Conservation (phyloP, 2,797 vertebrate species). For the Mionectes olivaceus region DNA sequence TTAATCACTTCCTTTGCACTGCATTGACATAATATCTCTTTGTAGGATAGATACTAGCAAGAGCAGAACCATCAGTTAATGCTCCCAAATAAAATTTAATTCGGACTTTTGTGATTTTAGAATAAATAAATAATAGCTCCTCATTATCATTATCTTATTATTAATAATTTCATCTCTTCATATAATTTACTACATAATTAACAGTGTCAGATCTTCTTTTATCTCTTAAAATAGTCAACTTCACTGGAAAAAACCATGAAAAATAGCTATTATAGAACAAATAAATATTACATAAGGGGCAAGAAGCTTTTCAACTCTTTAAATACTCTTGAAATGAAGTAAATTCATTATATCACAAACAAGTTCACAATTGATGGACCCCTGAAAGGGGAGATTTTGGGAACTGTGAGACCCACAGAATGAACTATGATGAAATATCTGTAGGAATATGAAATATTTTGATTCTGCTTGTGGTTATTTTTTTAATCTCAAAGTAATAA, state of each 20-base stretch:
- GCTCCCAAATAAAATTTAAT: conserved; percentile 9
- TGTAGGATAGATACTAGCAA: neutral
- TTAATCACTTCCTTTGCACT: neutral
- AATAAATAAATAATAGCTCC: conserved; percentile 25
- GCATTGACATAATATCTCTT: neutral
- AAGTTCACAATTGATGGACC: neutral
- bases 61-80: conserved; percentile 8
- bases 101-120: neutral
- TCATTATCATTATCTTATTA: neutral
- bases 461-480: neutral
- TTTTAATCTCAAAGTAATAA: conserved; percentile 9
- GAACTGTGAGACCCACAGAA: neutral
- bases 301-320: neutral
- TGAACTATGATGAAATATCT: neutral
- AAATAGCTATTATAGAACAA: neutral
- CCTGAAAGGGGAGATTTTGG: neutral
- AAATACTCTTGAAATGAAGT: neutral
- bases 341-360: neutral
- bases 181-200: neutral
- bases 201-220: neutral
- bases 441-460: neutral
- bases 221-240: neutral
- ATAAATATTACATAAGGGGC: neutral
- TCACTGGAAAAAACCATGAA: neutral
- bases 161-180: neutral